Percentiles rank a stretch among this genome's conserved stretches.
Evolutionary conservation across 2,888 invertebrate species (phyloP).

Genomic region (Myathropa florea): DNA sequence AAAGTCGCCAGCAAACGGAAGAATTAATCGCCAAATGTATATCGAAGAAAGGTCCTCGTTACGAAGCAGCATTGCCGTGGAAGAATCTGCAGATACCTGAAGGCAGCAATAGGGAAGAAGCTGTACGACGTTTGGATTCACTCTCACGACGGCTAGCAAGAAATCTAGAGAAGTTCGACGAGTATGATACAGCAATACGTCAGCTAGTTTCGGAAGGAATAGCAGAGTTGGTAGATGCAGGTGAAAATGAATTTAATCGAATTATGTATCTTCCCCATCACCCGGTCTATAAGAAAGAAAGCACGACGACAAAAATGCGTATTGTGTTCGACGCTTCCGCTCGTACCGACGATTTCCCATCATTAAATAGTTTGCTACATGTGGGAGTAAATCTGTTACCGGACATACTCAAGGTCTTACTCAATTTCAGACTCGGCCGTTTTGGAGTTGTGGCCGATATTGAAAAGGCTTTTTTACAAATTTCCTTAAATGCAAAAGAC

Average conservation of each 20-base stretch:
- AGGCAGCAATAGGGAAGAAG: no score
- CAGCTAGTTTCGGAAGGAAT: not conserved
- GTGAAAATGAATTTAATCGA: no score
- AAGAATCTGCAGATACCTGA: no score
- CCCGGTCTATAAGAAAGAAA: no score
- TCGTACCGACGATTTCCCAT: no score
- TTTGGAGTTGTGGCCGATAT: not conserved
- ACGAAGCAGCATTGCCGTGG: no score
- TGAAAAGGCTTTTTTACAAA: constrained; percentile 12
- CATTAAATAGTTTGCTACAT: no score
- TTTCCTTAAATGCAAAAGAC: not conserved
- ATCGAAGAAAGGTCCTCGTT: not conserved
- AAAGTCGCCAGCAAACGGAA: not conserved
- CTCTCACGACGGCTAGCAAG: no score
- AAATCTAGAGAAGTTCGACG: no score
- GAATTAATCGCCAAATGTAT: not conserved
- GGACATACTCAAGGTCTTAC: not conserved
- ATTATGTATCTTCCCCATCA: constrained; percentile 25
- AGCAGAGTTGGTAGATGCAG: no score
- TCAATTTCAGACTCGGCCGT: not conserved
- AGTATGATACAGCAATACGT: no score
- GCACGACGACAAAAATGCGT: not conserved
- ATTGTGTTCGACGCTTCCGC: constrained; percentile 1
- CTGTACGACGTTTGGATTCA: no score
- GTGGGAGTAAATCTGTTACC: not conserved